phyloP scores from a whole-genome alignment of 2,888 invertebrate species.

The Phortica magna region DNA sequence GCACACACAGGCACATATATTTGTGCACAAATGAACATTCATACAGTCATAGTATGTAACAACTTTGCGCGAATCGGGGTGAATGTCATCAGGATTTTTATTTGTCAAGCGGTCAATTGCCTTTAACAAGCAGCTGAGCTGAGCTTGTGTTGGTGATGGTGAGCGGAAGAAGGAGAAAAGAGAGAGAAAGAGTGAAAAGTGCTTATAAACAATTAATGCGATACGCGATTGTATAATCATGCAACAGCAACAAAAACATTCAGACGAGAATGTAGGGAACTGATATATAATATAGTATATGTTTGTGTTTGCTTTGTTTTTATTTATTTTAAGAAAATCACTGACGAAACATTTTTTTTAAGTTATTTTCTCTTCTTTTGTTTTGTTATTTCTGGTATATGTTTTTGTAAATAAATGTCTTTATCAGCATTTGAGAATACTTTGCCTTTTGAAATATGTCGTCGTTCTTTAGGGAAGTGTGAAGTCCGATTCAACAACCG shows the following conservation, averaged over 20 bases:
- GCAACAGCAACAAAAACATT: slow-evolving; percentile 36
- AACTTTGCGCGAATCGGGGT: slow-evolving; percentile 68
- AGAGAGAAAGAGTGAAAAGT: slow-evolving; percentile 8
- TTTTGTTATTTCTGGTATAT: slow-evolving; percentile 14
- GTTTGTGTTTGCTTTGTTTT: slow-evolving; percentile 17
- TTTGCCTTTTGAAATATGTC: background rate
- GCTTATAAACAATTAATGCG: slow-evolving; percentile 28
- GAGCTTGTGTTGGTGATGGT: background rate
- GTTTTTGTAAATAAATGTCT: slow-evolving; percentile 12
- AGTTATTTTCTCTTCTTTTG: background rate
- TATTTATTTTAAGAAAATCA: slow-evolving; percentile 26
- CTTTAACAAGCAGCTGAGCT: slow-evolving; percentile 48
- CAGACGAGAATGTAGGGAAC: slow-evolving; percentile 29
- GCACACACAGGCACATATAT: too few relatives aligned
- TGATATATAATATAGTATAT: slow-evolving; percentile 30
- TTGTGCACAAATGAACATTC: background rate
- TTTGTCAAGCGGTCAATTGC: slow-evolving; percentile 67
- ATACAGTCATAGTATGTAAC: slow-evolving; percentile 26
- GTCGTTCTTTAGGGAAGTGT: background rate
- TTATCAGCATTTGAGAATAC: slow-evolving; percentile 9
- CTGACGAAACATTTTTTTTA: slow-evolving; percentile 5
- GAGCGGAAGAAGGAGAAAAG: background rate
- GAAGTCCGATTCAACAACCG: background rate
- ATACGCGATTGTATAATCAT: slow-evolving; percentile 65
- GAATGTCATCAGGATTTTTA: slow-evolving; percentile 75